Evolutionary conservation across 2,888 invertebrate species (phyloP), one percentile per base, ranked within the genome.

Genomic region (Anticlea derivata): DNA sequence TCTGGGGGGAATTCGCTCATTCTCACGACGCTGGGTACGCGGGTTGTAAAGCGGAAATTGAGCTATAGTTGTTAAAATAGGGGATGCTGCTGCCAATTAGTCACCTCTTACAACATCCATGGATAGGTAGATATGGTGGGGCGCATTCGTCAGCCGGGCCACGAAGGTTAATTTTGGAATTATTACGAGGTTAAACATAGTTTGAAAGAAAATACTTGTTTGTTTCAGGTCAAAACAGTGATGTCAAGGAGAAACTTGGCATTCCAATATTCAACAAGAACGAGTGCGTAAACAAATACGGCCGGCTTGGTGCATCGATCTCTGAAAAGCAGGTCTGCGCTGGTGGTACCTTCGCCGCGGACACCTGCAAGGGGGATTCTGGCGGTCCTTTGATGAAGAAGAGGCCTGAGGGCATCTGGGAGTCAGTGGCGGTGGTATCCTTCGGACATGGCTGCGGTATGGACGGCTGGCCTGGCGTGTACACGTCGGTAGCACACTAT

Each of bases 351-450:
- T 91, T 84, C 46, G 92, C 92, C 2, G 91, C 93, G 65, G 96
- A 96, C 67, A 93, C 95, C 0, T 96, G 96, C 66, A 91, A 78
- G 8, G 96, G 96, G 0, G 96, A 96, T 64, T 95, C 95, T 0
- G 96, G 96, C 0, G 95, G 95, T 2, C 95, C 96, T 0, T 79
- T 96, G 3, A 95, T 96, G 95, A 86, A 77, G 59, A 80, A 66
- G 35, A 83, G 82, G 20, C 77, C 84, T 0, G 80, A 90, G 0
- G 90, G 90, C 0, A 74, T 88, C 0, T 94, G 93, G 92, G 92
- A 92, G 43, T 68, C 90, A 0, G 86, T 93, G 2, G 95, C 94
- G 0, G 82, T 95, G 1, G 94, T 95, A 0, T 95, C 94, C 12
- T 94, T 93, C 47, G 95, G 95, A 0, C 92, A 92, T 0, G 92